A percentile compares a stretch with the other conserved stretches of the same genome.
Conservation (phyloP, 2,797 vertebrate genomes). For the Bovichtus diacanthus region DNA sequence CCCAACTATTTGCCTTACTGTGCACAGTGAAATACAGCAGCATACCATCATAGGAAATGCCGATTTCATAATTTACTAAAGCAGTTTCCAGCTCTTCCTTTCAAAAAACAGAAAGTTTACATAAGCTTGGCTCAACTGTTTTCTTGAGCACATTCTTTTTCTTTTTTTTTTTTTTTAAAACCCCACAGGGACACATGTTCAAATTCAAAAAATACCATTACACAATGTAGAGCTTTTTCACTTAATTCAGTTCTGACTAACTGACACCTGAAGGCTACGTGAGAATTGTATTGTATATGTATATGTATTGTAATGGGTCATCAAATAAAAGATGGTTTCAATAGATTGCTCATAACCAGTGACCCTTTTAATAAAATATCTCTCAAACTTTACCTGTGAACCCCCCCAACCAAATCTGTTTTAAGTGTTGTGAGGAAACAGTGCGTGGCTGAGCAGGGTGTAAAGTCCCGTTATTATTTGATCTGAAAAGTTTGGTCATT, state of each 20-base stretch:
- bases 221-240: neutral
- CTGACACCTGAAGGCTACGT: neutral
- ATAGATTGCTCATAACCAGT: neutral
- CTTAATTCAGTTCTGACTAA: neutral
- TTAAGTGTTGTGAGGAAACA: too few species aligned
- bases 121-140: neutral
- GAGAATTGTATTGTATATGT: too few species aligned
- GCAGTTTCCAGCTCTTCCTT: neutral
- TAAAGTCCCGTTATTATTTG: too few species aligned
- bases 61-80: neutral
- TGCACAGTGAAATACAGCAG: neutral
- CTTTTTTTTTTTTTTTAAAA: neutral
- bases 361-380: neutral
- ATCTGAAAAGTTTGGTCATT: neutral
- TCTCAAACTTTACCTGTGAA: neutral
- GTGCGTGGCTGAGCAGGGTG: neutral
- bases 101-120: neutral
- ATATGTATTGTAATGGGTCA: slow-evolving; percentile 1
- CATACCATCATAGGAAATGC: neutral
- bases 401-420: too few species aligned
- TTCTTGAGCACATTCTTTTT: neutral
- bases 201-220: neutral
- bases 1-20: neutral
- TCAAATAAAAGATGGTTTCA: neutral
- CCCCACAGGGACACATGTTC: neutral